A percentile compares a stretch with the other conserved stretches of the same genome.
Conservation (phyloP, 2,888 invertebrate species). For the Odontocerum albicorne region DNA sequence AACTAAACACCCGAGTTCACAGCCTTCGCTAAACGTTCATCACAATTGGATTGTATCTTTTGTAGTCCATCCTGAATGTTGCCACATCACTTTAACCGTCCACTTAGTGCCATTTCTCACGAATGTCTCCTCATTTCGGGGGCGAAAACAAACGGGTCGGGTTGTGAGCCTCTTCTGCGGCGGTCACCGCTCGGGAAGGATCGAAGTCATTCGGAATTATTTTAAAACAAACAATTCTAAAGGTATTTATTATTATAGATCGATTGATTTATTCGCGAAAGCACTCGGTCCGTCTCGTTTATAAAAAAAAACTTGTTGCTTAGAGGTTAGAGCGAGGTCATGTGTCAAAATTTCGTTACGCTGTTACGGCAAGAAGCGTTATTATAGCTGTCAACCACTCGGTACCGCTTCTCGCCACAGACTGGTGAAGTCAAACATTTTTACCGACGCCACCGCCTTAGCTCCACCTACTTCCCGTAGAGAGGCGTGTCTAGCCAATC, state of each 20-base stretch:
- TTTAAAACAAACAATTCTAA: background rate
- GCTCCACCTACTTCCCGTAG: slow-evolving; percentile 46
- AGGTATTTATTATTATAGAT: background rate
- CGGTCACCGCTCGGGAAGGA: slow-evolving; percentile 10
- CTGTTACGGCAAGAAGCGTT: slow-evolving; percentile 10
- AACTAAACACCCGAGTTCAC: slow-evolving; percentile 18
- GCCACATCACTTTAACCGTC: slow-evolving; percentile 25
- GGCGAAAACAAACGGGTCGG: background rate
- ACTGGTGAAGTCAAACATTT: slow-evolving; percentile 54
- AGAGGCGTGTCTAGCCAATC: slow-evolving; percentile 52
- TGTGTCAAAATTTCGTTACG: slow-evolving; percentile 24
- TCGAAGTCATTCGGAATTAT: background rate
- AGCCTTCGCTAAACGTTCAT: slow-evolving; percentile 21
- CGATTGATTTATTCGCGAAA: background rate
- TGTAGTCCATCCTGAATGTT: slow-evolving; percentile 8
- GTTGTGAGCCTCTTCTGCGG: background rate
- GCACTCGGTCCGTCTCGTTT: background rate
- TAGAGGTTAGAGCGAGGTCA: slow-evolving; percentile 20
- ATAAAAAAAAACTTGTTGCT: slow-evolving; percentile 28
- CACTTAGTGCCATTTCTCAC: slow-evolving; percentile 13
- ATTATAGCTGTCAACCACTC: slow-evolving; percentile 41
- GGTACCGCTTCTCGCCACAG: slow-evolving; percentile 52
- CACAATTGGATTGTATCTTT: slow-evolving; percentile 6
- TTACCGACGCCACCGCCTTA: slow-evolving; percentile 54
- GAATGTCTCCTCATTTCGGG: slow-evolving; percentile 5